Evolutionary conservation across 2,888 invertebrate species (phyloP), one percentile per base, ranked within the genome.

Genomic region (Ichneumoninae sp.): DNA sequence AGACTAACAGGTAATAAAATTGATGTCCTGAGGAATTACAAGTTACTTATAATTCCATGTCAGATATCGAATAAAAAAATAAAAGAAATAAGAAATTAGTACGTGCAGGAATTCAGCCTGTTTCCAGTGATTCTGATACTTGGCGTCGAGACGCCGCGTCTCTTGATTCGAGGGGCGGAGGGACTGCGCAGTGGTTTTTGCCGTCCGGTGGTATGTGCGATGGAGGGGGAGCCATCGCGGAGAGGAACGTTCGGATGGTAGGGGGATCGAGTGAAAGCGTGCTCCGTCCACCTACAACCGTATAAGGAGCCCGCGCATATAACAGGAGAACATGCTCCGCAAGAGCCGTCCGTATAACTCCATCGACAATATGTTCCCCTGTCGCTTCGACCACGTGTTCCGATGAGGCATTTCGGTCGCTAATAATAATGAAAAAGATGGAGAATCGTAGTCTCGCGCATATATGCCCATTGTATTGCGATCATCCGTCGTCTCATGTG

Each of bases 251-350:
- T 57, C 5, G 60, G n/a, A 30, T 3, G 68, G 52, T 44, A 33
- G 0, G 69, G 63, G 65, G 52, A 47, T 50, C 73, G 85, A 87
- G 88, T 83, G 80, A 87, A 86, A 87, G 87, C 89, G 88, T 89
- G 89, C 90, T 88, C 88, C 86, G 88, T 91, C 92, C 91, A 90
- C 92, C 92, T 92, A 93, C 92, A 92, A 93, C 91, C 93, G 92
- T 90, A 92, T 92, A 92, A 91, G 91, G 92, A 93, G 92, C 93
- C 93, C 93, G 93, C 93, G 93, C 91, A 91, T 91, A 86, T 92
- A 93, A 78, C 87, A 90, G 92, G 92, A 78, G 80, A 89, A 40
- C 88, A 93, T 87, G 57, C 63, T 0, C 0, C 19, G 1, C 22
- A 78, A 47, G 84, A 86, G 79, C 70, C 22, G 3, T 16, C 66